These are phyloP conservation scores for Pygocentrus nattereri DNA, from an alignment of 2,797 vertebrate genomes.

Conservation along the genomic window DNA sequence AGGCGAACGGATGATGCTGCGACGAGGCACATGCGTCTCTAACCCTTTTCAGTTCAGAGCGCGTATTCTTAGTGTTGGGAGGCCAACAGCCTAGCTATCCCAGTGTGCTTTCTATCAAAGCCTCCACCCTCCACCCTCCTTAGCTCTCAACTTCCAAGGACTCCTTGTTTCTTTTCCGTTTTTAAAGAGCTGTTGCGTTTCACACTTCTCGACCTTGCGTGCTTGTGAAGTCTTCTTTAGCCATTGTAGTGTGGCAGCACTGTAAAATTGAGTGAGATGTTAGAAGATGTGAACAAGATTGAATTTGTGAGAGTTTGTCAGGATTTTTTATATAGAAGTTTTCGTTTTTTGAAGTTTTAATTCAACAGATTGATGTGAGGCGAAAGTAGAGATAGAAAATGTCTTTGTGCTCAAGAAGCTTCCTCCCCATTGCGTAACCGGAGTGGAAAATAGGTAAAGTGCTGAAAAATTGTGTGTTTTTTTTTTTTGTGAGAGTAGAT, in stretches of 20 bases:
- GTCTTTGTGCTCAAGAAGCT: not conserved
- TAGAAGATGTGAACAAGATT: slow-evolving; percentile 6
- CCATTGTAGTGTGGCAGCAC: not conserved
- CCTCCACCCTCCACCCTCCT: slow-evolving; percentile 50
- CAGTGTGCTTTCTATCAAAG: slow-evolving; percentile 80
- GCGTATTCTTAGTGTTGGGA: slow-evolving; percentile 45
- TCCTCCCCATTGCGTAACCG: not conserved
- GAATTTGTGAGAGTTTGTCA: not conserved
- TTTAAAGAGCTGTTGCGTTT: slow-evolving; percentile 22
- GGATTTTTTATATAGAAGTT: not conserved
- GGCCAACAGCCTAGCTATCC: slow-evolving; percentile 73
- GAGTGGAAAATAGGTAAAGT: not conserved
- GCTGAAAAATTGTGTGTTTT: not conserved
- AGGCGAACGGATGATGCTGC: slow-evolving; percentile 22
- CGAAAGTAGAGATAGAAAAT: not conserved
- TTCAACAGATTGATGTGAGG: not conserved
- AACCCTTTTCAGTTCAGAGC: slow-evolving; percentile 34
- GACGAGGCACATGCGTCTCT: slow-evolving; percentile 12
- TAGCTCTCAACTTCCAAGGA: slow-evolving; percentile 38
- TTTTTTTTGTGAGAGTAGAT: slow-evolving; percentile 9
- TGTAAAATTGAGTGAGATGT: slow-evolving; percentile 6
- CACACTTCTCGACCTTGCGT: slow-evolving; percentile 11
- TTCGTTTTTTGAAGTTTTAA: not conserved
- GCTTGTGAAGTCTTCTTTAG: not conserved
- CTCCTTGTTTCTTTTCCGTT: slow-evolving; percentile 31